Conservation (phyloP, 2,113 vertebrate genomes). For the Epinephelus fuscoguttatus region DNA sequence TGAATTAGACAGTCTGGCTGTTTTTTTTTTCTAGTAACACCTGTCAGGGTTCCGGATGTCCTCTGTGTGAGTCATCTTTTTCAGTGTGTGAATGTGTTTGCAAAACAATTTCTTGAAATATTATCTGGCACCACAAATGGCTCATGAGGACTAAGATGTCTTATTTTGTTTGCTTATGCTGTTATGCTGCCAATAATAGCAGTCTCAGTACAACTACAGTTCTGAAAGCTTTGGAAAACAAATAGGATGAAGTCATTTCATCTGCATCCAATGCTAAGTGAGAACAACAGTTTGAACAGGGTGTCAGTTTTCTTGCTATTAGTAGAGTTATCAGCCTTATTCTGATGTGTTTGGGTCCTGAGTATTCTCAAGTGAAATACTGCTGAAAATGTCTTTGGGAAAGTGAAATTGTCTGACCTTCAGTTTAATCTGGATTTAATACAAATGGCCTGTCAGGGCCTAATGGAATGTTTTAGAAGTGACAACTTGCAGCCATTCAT, state of each 20-base stretch:
- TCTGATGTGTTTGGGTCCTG: background rate
- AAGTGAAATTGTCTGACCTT: background rate
- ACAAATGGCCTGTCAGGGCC: background rate
- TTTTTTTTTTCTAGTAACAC: constrained; percentile 8
- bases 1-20: constrained; percentile 24
- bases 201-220: background rate
- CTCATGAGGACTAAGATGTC: background rate
- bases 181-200: background rate
- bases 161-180: constrained; percentile 8
- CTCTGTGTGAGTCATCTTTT: constrained; percentile 33
- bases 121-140: background rate
- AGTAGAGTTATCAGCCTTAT: background rate
- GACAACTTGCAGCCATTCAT: background rate
- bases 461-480: background rate
- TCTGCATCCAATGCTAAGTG: background rate
- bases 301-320: background rate
- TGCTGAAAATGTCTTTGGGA: background rate
- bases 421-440: background rate
- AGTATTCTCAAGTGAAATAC: background rate
- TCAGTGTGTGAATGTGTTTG: background rate
- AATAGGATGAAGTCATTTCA: background rate
- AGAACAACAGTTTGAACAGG: background rate
- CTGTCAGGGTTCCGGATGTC: constrained; percentile 23
- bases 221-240: background rate
- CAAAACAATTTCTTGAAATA: constrained; percentile 7